phyloP scores from a whole-genome alignment of 2,888 invertebrate species.

The Osedax frankpressi region DNA sequence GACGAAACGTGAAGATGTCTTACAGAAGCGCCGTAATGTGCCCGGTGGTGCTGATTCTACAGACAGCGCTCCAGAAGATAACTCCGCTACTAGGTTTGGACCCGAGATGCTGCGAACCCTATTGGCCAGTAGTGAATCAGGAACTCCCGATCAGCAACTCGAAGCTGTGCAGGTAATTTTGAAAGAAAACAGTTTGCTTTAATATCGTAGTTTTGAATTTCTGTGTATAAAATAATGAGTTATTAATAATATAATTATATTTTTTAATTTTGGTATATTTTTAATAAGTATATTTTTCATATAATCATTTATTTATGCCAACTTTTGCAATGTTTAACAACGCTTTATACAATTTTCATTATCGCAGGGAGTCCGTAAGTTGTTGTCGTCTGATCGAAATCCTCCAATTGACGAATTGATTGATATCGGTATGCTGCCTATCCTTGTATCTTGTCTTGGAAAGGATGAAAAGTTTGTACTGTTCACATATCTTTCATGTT shows the following conservation, averaged over 20 bases:
- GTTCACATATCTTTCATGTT: too few relatives aligned
- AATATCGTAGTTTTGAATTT: too few relatives aligned
- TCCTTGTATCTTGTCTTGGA: conserved; percentile 76
- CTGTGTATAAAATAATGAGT: too few relatives aligned
- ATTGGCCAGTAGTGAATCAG: conserved; percentile 70
- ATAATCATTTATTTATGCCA: too few relatives aligned
- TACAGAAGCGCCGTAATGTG: conserved; percentile 89
- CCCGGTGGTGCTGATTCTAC: conserved; percentile 70
- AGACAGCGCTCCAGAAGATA: conserved; percentile 44
- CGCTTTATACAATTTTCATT: too few relatives aligned
- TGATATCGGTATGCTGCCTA: conserved; percentile 80
- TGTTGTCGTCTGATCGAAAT: conserved; percentile 90
- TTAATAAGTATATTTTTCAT: too few relatives aligned
- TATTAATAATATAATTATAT: too few relatives aligned
- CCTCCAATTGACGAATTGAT: conserved; percentile 95
- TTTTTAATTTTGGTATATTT: too few relatives aligned
- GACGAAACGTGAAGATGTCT: conserved; percentile 91
- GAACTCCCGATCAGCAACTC: conserved; percentile 66
- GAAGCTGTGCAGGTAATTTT: conserved; percentile 84
- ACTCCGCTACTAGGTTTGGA: conserved; percentile 35
- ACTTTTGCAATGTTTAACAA: too few relatives aligned
- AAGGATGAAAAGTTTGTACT: conserved; percentile 61
- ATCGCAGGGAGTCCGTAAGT: conserved; percentile 80
- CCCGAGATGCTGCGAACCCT: conserved; percentile 57
- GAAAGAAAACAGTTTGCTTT: too few relatives aligned